Base-by-base conservation (phyloP, 2,888 invertebrate species). In the Gastrophysa polygoni region DNA sequence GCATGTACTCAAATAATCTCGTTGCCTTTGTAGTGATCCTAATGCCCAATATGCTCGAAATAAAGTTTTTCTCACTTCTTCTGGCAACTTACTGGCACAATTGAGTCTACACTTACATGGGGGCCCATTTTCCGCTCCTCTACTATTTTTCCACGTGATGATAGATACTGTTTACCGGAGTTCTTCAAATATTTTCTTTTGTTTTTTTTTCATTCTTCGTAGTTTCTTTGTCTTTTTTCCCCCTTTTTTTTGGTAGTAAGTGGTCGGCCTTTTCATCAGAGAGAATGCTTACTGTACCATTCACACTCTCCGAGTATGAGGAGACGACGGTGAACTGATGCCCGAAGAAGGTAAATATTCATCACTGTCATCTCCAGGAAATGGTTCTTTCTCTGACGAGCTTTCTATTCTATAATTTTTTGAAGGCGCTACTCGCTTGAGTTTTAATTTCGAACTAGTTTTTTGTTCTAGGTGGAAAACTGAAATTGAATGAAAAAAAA, bases 331-430 rank as follows among this genome's bases (percentile, higher is more conserved):
- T 20, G 52, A 52, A 20, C 32, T 52, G n/a, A 14, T 52, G 52
- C 11, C 11, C 16, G 32, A 32, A 34, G 52, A 24, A 52, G 32
- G 52, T 52, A 52, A n/a, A 34, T 29, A 52, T 24, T 46, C 46
- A 57, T 46, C 46, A 57, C 57, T 47, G 18, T 57, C 57, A 43
- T 44, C 57, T 47, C 57, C 57, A 57, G 6, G 21, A 21, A 57
- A 57, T 57, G 57, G 46, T 57, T 47, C 57, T 57, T 57, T 28
- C 44, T 57, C 57, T 32, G 57, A 57, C 24, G 46, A 28, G 29
- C 43, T 57, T 3, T 57, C 57, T 7, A 52, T 52, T 34, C 1
- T 52, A 52, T 52, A 52, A 52, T 29, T 52, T 17, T 34, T 7
- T 32, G 3, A 24, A 5, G 52, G 16, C 14, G 29, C 18, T 52